Percentiles rank a stretch among this genome's conserved stretches.
These are phyloP conservation scores for Phyllopteryx taeniolatus DNA, from an alignment of 2,113 vertebrate genomes.

Conservation along the genomic window DNA sequence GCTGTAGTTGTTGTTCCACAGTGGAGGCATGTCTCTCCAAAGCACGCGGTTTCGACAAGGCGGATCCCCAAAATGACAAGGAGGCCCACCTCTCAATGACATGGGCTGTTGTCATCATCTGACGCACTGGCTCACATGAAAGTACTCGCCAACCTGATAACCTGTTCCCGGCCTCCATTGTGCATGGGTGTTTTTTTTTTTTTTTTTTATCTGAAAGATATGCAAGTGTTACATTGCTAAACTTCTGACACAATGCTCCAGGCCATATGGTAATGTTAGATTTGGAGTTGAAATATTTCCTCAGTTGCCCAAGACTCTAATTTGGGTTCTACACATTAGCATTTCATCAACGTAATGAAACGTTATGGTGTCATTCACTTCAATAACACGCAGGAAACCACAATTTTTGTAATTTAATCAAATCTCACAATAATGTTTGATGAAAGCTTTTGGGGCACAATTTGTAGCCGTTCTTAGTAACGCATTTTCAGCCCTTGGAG, in stretches of 20 bases:
- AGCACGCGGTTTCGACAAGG: slow-evolving; percentile 26
- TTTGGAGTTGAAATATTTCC: slow-evolving; percentile 38
- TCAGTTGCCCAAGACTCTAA: slow-evolving; percentile 15
- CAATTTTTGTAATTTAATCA: slow-evolving; percentile 10
- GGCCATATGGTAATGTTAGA: slow-evolving; percentile 60
- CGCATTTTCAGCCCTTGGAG: too few species aligned
- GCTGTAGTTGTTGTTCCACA: slow-evolving; percentile 10
- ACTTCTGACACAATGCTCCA: slow-evolving; percentile 52
- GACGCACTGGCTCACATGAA: slow-evolving; percentile 49
- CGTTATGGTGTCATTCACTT: neutral
- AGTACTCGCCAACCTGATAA: slow-evolving; percentile 30
- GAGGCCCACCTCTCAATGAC: slow-evolving; percentile 20
- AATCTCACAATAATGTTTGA: neutral
- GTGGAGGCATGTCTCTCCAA: slow-evolving; percentile 14
- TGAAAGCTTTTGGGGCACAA: neutral
- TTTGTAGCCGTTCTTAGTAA: too few species aligned
- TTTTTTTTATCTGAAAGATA: slow-evolving; percentile 43
- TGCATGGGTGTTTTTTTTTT: slow-evolving; percentile 32
- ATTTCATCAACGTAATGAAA: slow-evolving; percentile 24
- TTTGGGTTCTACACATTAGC: slow-evolving; percentile 41
- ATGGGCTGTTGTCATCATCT: slow-evolving; percentile 19
- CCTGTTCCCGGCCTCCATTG: slow-evolving; percentile 32
- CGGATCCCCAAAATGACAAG: slow-evolving; percentile 15
- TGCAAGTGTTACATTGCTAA: slow-evolving; percentile 44
- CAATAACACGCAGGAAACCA: slow-evolving; percentile 10